These are phyloP conservation scores for Phrynosoma blainvillii DNA, from an alignment of 2,113 vertebrate genomes.

Conservation along the genomic window DNA sequence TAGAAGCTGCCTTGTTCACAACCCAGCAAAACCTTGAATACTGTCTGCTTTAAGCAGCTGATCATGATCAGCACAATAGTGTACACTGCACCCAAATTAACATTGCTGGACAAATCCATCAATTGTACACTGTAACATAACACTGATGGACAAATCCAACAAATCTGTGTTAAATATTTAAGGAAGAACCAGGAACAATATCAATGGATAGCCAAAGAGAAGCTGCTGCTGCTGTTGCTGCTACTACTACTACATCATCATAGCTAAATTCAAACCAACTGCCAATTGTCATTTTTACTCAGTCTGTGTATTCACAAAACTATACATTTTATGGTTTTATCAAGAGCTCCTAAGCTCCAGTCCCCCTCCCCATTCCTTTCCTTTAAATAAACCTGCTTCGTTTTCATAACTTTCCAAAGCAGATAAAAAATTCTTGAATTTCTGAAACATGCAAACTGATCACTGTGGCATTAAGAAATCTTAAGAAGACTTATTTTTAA, in stretches of 20 bases:
- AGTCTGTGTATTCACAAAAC: constrained; percentile 71
- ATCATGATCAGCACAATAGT: not conserved
- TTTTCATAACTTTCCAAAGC: constrained; percentile 76
- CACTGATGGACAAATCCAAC: not conserved
- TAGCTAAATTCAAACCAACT: constrained; percentile 64
- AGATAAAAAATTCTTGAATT: constrained; percentile 78
- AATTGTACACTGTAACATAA: not conserved
- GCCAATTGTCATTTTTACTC: constrained; percentile 72
- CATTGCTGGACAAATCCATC: not conserved
- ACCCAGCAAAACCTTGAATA: not conserved
- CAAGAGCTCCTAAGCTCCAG: constrained; percentile 68
- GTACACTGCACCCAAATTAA: not conserved
- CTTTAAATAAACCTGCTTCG: constrained; percentile 75
- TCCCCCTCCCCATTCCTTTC: constrained; percentile 48
- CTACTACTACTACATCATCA: constrained; percentile 37
- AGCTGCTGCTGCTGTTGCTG: constrained; percentile 36
- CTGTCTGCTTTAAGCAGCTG: not conserved
- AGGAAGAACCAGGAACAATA: not conserved
- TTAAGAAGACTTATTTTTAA: constrained; percentile 80
- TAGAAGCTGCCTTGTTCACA: not conserved
- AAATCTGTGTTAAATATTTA: not conserved
- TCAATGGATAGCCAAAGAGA: not conserved
- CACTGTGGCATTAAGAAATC: constrained; percentile 79
- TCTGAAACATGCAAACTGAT: constrained; percentile 79
- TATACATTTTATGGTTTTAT: constrained; percentile 75